Evolutionary conservation across 2,113 vertebrate species (phyloP).

Genomic region (Uria aalge): DNA sequence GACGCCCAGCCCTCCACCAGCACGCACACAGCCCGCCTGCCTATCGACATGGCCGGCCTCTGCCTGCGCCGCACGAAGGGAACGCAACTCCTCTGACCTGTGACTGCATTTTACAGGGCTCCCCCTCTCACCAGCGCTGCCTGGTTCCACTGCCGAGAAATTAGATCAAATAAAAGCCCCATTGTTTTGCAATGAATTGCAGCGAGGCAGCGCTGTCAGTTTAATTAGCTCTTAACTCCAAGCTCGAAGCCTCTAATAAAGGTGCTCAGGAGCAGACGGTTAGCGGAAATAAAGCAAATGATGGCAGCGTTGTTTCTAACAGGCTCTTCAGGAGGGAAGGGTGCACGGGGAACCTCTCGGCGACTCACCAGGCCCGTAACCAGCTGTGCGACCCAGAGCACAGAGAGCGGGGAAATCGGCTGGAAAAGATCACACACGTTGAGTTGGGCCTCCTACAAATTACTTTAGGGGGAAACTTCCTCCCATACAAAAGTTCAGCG

Average conservation of each 20-base stretch:
- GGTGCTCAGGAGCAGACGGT: neutral
- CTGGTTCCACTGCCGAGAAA: neutral
- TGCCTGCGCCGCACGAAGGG: fast-evolving
- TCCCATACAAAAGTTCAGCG: neutral
- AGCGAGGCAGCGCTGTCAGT: neutral
- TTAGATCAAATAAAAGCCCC: neutral
- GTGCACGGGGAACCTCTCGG: neutral
- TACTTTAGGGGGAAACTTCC: neutral
- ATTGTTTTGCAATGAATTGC: neutral
- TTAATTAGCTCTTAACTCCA: conserved; percentile 3
- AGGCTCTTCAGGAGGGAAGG: neutral
- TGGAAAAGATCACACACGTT: neutral
- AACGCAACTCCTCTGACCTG: neutral
- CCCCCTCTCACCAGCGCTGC: neutral
- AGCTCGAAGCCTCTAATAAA: neutral
- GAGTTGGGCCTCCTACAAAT: neutral
- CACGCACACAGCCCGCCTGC: neutral
- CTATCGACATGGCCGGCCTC: neutral
- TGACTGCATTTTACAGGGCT: neutral
- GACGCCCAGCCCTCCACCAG: neutral
- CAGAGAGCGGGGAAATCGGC: too few relatives aligned
- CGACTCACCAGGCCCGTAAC: neutral
- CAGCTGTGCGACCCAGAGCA: neutral
- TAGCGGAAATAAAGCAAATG: neutral
- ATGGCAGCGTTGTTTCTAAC: neutral